These are phyloP conservation scores for Antheraea yamamai DNA, from an alignment of 2,888 invertebrate species.

Conservation along the genomic window DNA sequence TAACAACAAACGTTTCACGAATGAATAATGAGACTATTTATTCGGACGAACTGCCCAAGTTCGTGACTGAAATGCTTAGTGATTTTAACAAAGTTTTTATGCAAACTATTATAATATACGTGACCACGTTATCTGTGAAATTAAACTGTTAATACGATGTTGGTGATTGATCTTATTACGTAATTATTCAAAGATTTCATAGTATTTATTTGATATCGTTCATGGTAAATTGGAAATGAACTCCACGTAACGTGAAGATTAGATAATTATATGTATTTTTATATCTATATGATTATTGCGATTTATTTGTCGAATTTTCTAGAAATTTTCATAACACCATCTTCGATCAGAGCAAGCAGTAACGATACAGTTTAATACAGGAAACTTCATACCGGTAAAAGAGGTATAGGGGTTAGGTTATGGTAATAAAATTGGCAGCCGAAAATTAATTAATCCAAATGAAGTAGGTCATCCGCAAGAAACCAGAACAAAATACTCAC, in stretches of 20 bases:
- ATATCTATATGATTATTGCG: too few species aligned
- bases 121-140: slow-evolving; percentile 49
- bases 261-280: too few species aligned
- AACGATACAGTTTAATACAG: too few species aligned
- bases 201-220: background rate
- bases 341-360: too few species aligned
- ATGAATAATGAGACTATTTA: slow-evolving; percentile 54
- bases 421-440: too few species aligned
- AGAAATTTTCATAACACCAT: too few species aligned
- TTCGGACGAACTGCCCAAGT: slow-evolving; percentile 32
- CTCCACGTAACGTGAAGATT: background rate
- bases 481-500: too few species aligned
- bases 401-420: too few species aligned
- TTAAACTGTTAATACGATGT: slow-evolving; percentile 55
- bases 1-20: slow-evolving; percentile 46
- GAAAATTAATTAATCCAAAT: too few species aligned
- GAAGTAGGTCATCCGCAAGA: too few species aligned
- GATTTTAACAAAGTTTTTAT: slow-evolving; percentile 36
- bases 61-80: slow-evolving; percentile 30
- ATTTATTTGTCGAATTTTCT: too few species aligned
- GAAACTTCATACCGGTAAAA: too few species aligned
- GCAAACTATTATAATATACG: slow-evolving; percentile 35
- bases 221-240: background rate
- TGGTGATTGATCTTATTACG: slow-evolving; percentile 32
- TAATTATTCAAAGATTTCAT: background rate